phyloP scores from a whole-genome alignment of 2,797 vertebrate species.

The Notolepis coatsorum region DNA sequence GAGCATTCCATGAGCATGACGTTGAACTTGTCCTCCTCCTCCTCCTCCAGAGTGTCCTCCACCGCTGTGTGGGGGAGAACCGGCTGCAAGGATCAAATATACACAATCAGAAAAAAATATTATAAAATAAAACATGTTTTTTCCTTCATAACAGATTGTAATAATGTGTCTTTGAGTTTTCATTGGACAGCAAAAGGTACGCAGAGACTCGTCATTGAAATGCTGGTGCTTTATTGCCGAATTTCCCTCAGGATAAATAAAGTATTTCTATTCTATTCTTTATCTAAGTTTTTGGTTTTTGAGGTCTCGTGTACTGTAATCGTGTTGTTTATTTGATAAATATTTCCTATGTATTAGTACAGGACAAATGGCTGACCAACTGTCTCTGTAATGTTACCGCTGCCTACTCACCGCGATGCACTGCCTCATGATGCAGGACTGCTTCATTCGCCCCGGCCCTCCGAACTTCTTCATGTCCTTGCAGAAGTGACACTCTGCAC shows the following conservation, averaged over 20 bases:
- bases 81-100: constrained; percentile 79
- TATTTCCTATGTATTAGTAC: not conserved
- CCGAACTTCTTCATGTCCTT: constrained; percentile 99
- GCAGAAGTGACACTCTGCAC: constrained; percentile 99
- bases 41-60: constrained; percentile 96
- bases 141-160: not conserved
- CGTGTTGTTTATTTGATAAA: not conserved
- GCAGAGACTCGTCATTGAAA: too few species aligned
- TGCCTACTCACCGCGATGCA: constrained; percentile 92
- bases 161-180: not conserved
- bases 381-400: not conserved
- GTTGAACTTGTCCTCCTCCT: constrained; percentile 97
- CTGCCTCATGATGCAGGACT: constrained; percentile 99
- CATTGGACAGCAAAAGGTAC: not conserved
- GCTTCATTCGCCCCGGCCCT: constrained; percentile 98
- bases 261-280: too few species aligned
- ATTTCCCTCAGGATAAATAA: too few species aligned
- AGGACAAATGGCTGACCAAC: not conserved
- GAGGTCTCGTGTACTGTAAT: not conserved
- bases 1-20: constrained; percentile 99
- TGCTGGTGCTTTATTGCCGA: too few species aligned
- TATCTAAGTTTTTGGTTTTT: not conserved
- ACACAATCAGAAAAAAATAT: not conserved
- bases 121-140: too few species aligned
- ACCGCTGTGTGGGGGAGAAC: constrained; percentile 98